Base-by-base conservation (phyloP, 92 coral and sea anemone genomes). In the Porites evermanni region DNA sequence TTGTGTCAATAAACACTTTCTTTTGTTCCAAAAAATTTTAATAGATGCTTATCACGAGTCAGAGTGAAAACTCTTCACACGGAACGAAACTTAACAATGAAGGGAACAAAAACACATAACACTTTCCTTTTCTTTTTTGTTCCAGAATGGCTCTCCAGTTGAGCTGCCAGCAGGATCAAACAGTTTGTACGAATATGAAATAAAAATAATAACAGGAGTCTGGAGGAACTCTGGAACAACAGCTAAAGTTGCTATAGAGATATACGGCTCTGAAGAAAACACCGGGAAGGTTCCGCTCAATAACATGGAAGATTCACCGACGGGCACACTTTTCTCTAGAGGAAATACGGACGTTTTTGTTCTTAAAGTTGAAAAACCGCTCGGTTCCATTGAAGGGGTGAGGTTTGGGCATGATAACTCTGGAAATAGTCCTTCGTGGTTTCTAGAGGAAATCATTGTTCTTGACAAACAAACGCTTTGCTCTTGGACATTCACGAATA, bases 71-170 rank as follows among this genome's bases (percentile, higher is more conserved):
- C 47, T 38, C 47, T 38, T 38, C 47, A 38, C 6, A 4, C 47
- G 47, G 47, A 38, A 38, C 47, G 47, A 38, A 38, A 38, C 47
- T 38, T 38, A 4, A 38, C 47, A 38, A 38, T 38, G 2, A 38
- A 38, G 47, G 0, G 47, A 38, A 38, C 47, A 38, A 38, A 4
- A 4, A 38, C 47, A 38, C 47, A 56, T 10, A 56, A 72, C n/a
- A 19, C 12, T 32, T 20, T 3, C 68, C 53, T 12, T 69, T 51
- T 52, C 8, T 23, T n/a, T 70, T 54, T 3, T 2, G 73, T 79
- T 89, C 26, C 56, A 94, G 98, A 92, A 71, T 87, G 87, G 95
- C 70, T 89, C 87, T 16, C 92, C 91, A 17, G 79, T 94, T 47
- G 32, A 74, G 54, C 76, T 94, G n/a, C 67, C 88, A 18, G n/a